Conservation (phyloP, 37 sponge, comb jelly and placozoan genomes). For the Lycopodina hypogea region DNA sequence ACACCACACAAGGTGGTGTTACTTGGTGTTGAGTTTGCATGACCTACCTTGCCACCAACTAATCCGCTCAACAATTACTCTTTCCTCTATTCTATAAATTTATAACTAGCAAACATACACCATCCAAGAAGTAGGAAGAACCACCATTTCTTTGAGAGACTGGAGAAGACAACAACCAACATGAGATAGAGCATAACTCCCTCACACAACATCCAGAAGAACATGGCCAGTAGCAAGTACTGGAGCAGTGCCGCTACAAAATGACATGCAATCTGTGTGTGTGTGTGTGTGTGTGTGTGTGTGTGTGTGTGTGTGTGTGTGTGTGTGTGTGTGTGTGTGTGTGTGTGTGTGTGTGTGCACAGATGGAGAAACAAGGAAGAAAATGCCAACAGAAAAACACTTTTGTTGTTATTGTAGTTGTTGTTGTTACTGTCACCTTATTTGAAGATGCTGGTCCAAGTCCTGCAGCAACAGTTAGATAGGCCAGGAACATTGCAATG, state of each 20-base stretch:
- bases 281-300: too few species aligned
- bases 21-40: neutral
- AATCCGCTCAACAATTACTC: too few species aligned
- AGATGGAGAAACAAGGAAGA: too few species aligned
- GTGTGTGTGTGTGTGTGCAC: too few species aligned
- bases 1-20: neutral
- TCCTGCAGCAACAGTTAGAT: constrained; percentile 32
- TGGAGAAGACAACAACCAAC: constrained; percentile 51
- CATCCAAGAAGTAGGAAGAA: constrained; percentile 47
- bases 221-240: constrained; percentile 52
- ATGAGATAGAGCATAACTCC: constrained; percentile 65
- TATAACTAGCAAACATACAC: constrained; percentile 19
- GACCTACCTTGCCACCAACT: too few species aligned
- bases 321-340: too few species aligned
- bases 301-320: too few species aligned
- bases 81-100: neutral
- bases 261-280: constrained; percentile 6
- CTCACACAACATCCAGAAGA: constrained; percentile 73
- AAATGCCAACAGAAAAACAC: too few species aligned
- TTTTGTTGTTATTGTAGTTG: too few species aligned
- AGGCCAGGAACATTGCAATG: constrained; percentile 23
- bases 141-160: constrained; percentile 45
- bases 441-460: too few species aligned
- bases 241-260: constrained; percentile 35
- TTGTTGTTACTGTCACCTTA: too few species aligned